Conservation (phyloP, 2,888 invertebrate genomes). For the Eubasilissa splendida region DNA sequence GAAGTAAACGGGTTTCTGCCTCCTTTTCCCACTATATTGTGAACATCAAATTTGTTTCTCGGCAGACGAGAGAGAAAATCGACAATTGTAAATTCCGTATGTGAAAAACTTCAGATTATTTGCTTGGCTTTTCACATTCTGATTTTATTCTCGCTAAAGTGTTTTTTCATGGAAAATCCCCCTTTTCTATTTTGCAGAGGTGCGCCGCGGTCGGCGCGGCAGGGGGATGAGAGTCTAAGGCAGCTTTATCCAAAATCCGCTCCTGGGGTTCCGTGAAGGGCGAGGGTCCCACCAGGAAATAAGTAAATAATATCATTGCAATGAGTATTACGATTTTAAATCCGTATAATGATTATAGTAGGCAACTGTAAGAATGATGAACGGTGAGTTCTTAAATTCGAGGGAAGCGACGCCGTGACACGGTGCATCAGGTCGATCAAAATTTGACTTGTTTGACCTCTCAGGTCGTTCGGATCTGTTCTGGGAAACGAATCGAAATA, state of each 20-base stretch:
- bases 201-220: too few relatives aligned
- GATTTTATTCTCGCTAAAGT: conserved; percentile 33
- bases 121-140: conserved; percentile 38
- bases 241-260: too few relatives aligned
- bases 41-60: conserved; percentile 34
- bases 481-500: too few relatives aligned
- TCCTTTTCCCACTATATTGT: conserved; percentile 14
- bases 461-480: too few relatives aligned
- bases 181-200: background rate
- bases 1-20: conserved; percentile 19
- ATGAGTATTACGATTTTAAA: background rate
- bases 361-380: too few relatives aligned
- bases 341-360: too few relatives aligned
- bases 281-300: background rate
- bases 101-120: conserved; percentile 39
- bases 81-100: conserved; percentile 22
- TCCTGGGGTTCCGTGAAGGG: background rate
- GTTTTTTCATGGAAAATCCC: conserved; percentile 32
- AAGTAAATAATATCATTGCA: background rate
- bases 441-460: too few relatives aligned
- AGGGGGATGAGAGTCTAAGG: too few relatives aligned
- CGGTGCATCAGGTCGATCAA: too few relatives aligned
- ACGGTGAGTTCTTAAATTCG: too few relatives aligned
- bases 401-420: too few relatives aligned
- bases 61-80: background rate